Conservation (phyloP, 2,888 invertebrate genomes). For the Spisula solida region DNA sequence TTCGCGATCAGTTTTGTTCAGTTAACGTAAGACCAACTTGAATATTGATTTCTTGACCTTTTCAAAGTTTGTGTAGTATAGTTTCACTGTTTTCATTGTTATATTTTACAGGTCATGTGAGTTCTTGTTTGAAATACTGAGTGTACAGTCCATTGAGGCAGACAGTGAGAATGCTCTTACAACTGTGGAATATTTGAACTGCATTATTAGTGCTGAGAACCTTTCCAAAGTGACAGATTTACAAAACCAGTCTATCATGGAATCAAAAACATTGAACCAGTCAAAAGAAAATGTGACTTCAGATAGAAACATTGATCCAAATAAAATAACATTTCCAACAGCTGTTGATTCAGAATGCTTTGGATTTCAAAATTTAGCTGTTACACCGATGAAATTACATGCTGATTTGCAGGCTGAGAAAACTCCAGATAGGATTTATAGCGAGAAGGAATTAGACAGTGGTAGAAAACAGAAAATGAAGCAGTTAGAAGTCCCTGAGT, state of each 20-base stretch:
- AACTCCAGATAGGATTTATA: constrained; percentile 56
- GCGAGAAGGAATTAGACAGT: constrained; percentile 45
- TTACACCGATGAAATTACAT: constrained; percentile 16
- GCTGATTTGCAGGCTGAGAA: background rate
- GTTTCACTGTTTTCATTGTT: too few relatives aligned
- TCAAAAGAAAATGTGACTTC: background rate
- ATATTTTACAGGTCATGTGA: constrained; percentile 70
- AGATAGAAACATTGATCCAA: background rate
- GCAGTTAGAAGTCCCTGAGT: constrained; percentile 53
- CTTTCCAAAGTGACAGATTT: constrained; percentile 7
- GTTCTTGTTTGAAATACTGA: constrained; percentile 72
- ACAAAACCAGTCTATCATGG: constrained; percentile 24
- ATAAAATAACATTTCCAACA: constrained; percentile 21
- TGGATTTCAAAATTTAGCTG: constrained; percentile 60
- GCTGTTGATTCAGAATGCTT: constrained; percentile 46
- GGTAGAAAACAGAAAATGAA: constrained; percentile 52
- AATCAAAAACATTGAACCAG: constrained; percentile 20
- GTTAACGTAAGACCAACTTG: too few relatives aligned
- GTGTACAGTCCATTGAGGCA: constrained; percentile 62
- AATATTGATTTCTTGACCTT: too few relatives aligned
- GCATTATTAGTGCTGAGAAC: constrained; percentile 42
- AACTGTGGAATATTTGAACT: constrained; percentile 52
- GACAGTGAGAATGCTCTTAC: constrained; percentile 48
- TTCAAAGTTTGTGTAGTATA: too few relatives aligned
- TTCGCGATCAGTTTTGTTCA: too few relatives aligned